Conservation (phyloP, 2,888 invertebrate genomes). For the Spisula subtruncata region DNA sequence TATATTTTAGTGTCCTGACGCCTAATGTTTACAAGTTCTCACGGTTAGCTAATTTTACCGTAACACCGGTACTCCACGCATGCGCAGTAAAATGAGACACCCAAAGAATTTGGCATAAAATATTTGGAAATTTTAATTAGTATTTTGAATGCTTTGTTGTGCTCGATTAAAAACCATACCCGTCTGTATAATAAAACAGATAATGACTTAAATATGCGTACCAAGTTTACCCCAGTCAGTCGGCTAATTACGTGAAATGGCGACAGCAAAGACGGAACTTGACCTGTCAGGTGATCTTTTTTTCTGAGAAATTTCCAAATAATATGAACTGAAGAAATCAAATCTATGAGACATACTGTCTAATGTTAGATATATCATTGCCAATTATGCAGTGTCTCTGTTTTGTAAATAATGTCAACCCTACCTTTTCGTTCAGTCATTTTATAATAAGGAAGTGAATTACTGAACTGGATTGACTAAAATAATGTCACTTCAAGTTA, state of each 20-base stretch:
- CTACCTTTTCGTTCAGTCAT: too few species aligned
- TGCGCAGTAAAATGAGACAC: constrained; percentile 63
- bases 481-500: too few species aligned
- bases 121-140: constrained; percentile 53
- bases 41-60: neutral
- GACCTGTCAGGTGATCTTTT: constrained; percentile 49
- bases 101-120: constrained; percentile 60
- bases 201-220: constrained; percentile 29
- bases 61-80: constrained; percentile 47
- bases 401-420: too few species aligned
- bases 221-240: neutral
- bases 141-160: constrained; percentile 1
- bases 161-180: neutral
- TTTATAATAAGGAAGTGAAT: too few species aligned
- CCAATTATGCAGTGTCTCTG: too few species aligned
- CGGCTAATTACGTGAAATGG: constrained; percentile 49
- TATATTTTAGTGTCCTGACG: constrained; percentile 1
- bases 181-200: neutral
- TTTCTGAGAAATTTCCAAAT: neutral
- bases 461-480: too few species aligned
- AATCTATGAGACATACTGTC: neutral
- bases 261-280: constrained; percentile 49
- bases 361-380: neutral
- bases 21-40: neutral
- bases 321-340: neutral